phyloP scores from a whole-genome alignment of 2,797 vertebrate genomes.

The Rhadinocentrus ornatus region DNA sequence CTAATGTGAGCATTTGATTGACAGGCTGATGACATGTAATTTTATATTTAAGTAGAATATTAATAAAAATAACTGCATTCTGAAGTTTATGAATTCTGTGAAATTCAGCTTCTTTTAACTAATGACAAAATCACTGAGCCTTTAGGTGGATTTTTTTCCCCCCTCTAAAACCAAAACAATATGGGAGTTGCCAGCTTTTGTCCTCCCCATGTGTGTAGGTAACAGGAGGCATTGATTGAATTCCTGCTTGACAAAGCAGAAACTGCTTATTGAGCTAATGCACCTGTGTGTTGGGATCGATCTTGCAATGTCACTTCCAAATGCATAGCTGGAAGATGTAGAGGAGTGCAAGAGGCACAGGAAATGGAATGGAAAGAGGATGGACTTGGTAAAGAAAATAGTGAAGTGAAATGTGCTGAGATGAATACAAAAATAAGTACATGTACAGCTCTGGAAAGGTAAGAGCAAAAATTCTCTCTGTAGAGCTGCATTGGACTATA shows the following conservation, averaged over 20 bases:
- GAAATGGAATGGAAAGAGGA: constrained; percentile 10
- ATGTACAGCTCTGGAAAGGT: not conserved
- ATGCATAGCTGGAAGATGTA: constrained; percentile 45
- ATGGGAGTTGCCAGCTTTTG: constrained; percentile 72
- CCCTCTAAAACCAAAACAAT: constrained; percentile 66
- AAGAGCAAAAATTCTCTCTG: not conserved
- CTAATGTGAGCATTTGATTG: no score
- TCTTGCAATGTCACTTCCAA: constrained; percentile 80
- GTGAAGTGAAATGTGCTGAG: not conserved
- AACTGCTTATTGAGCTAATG: constrained; percentile 84
- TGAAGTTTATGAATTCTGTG: not conserved
- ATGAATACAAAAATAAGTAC: not conserved
- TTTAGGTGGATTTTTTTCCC: constrained; percentile 32
- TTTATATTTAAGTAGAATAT: no score
- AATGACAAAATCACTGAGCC: not conserved
- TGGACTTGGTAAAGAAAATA: constrained; percentile 2
- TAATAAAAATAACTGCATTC: no score
- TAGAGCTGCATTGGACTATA: no score
- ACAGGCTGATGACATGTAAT: not conserved
- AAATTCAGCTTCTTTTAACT: not conserved
- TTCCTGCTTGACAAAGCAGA: constrained; percentile 84
- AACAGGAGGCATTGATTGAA: constrained; percentile 81
- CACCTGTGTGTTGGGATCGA: constrained; percentile 79
- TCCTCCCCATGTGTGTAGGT: constrained; percentile 65
- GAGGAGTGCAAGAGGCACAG: constrained; percentile 18